Evolutionary conservation across 2,797 vertebrate genomes (phyloP), one percentile per base, ranked within the genome.

Genomic region (Gallirallus australis): DNA sequence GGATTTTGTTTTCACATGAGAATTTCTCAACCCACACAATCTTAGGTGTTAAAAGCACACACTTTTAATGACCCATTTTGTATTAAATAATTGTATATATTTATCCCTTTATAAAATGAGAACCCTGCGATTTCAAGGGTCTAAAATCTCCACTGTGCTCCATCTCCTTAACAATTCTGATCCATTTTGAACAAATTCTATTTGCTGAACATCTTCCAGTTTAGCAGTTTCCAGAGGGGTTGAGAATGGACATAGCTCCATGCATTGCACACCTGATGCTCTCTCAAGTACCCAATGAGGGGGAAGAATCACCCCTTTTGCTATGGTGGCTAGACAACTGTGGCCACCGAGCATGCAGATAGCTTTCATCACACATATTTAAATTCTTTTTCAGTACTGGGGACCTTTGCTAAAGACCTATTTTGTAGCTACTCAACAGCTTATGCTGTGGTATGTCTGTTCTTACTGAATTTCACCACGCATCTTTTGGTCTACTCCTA

Each of bases 1-100:
- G 69, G 69, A 78, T 90, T 89, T 84, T 61, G 60, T 54, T 92
- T 97, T 94, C 61, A 86, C 7, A 91, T 75, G 53, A 90, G 69
- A 93, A 89, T 39, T 73, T 69, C 54, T 87, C 76, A 86, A 48
- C 64, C 70, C 68, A 94, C 77, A 87, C 30, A 85, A 31, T 70
- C 35, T 76, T 53, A 82, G 60, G 40, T 92, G 45, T 73, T 91
- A 81, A 85, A 96, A 94, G 48, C 18, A 85, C 25, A 82, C 12
- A 52, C 56, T 59, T 86, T 78, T 42, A 79, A 79, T 28, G 4
- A 65, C 10, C 48, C 18, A 48, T 71, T 93, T 75, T 69, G 24
- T 69, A 91, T 92, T 84, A 89, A 96, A 81, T 90, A 90, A 83
- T 40, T 69, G 19, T 42, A 86, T 56, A 48, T 33, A 82, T 73